These are phyloP conservation scores for Temnothorax nylanderi DNA, from an alignment of 1,140 invertebrate genomes.

Conservation along the genomic window DNA sequence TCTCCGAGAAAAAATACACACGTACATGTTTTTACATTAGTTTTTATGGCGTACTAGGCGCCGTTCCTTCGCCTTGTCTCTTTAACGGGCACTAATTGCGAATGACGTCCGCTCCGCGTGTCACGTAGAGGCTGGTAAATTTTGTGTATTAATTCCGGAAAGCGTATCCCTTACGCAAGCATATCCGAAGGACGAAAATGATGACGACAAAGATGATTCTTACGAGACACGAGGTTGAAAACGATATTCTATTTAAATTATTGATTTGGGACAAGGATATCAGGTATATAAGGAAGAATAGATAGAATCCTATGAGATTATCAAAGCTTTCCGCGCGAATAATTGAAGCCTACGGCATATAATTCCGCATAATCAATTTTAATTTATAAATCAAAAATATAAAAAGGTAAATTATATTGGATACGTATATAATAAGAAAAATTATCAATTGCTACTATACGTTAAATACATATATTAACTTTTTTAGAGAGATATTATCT, in stretches of 20 bases:
- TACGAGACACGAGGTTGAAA: not conserved
- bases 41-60: conserved; percentile 27
- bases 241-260: conserved; percentile 31
- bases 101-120: not conserved
- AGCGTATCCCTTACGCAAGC: conserved; percentile 2
- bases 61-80: conserved; percentile 26
- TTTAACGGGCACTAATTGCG: conserved; percentile 43
- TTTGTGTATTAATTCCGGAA: conserved; percentile 47
- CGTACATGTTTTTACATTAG: conserved; percentile 17
- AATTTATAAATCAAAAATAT: not conserved
- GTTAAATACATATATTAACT: not conserved
- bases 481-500: not conserved
- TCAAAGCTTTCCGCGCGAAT: conserved; percentile 6
- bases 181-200: not conserved
- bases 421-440: not conserved
- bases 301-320: conserved; percentile 12
- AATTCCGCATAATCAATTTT: conserved; percentile 2
- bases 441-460: not conserved
- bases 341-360: conserved; percentile 7
- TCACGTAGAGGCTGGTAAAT: conserved; percentile 31
- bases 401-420: not conserved
- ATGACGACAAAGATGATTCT: conserved; percentile 5
- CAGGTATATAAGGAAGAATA: not conserved
- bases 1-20: conserved; percentile 34
- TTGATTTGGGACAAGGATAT: conserved; percentile 40